Conservation (phyloP, 2,888 invertebrate genomes). For the Agapostemon virescens region DNA sequence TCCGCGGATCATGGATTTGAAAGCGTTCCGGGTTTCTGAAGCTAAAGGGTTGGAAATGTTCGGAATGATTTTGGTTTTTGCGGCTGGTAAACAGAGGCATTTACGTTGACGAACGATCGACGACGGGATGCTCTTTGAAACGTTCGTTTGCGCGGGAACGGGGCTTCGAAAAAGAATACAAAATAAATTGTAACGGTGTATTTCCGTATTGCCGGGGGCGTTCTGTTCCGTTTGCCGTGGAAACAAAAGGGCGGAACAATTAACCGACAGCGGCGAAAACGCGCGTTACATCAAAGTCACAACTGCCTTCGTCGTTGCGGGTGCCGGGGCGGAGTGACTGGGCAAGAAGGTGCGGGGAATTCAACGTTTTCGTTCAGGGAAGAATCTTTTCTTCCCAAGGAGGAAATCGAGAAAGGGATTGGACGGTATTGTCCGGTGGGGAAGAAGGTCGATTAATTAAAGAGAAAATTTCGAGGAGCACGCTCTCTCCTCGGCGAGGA, state of each 20-base stretch:
- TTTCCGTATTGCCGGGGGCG: background rate
- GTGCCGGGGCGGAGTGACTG: background rate
- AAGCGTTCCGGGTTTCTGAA: background rate
- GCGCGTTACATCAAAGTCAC: conserved; percentile 3
- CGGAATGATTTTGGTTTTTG: background rate
- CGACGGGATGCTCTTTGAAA: background rate
- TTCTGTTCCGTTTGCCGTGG: background rate
- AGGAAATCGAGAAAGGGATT: conserved; percentile 9
- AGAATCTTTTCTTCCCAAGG: conserved; percentile 4
- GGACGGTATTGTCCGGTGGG: background rate
- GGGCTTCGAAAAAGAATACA: background rate
- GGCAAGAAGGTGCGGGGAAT: background rate
- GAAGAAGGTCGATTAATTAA: conserved; percentile 14
- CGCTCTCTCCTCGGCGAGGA: too few species aligned
- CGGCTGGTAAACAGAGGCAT: background rate
- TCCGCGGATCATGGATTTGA: background rate
- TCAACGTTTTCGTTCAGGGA: conserved; percentile 1
- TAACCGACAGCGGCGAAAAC: conserved; percentile 24
- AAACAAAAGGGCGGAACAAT: conserved; percentile 39
- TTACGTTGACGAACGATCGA: background rate
- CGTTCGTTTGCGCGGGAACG: background rate
- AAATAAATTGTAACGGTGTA: background rate
- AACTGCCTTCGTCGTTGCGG: background rate
- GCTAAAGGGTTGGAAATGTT: background rate
- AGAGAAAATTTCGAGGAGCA: conserved; percentile 8